Evolutionary conservation across 1,140 invertebrate species (phyloP).

Genomic region (Megalonaias nervosa): DNA sequence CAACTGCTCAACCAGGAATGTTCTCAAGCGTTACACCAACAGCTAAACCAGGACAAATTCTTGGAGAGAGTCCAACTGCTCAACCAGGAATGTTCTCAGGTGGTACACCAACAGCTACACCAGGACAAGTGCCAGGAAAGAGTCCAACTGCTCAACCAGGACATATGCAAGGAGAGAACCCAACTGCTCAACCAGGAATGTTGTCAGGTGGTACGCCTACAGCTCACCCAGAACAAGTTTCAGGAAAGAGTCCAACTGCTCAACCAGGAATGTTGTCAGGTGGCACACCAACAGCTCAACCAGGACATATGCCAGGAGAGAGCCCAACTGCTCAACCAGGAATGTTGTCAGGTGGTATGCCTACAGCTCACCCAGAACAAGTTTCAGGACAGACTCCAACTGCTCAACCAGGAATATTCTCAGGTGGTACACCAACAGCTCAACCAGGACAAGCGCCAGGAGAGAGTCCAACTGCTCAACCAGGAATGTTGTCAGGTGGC

Average conservation of each 20-base stretch:
- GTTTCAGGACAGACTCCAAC: constrained; percentile 1
- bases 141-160: constrained; percentile 13
- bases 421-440: constrained; percentile 16
- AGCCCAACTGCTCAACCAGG: constrained; percentile 16
- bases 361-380: constrained; percentile 2
- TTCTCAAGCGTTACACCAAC: not conserved
- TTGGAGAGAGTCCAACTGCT: constrained; percentile 12
- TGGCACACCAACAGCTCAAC: constrained; percentile 11
- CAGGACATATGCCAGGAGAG: not conserved
- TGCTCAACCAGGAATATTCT: not conserved
- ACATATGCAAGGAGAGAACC: not conserved
- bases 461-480: constrained; percentile 18
- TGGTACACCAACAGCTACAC: constrained; percentile 4
- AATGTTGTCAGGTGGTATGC: not conserved
- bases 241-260: constrained; percentile 11
- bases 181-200: constrained; percentile 20
- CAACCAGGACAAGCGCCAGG: constrained; percentile 19
- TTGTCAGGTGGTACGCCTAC: constrained; percentile 1
- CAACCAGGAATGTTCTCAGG: not conserved
- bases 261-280: not conserved
- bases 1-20: constrained; percentile 20
- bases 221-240: constrained; percentile 9
- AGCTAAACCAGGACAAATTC: constrained; percentile 11
- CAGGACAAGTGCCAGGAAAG: not conserved
- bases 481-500: not conserved